Evolutionary conservation across 2,113 vertebrate species (phyloP).

Genomic region (Natator depressus): DNA sequence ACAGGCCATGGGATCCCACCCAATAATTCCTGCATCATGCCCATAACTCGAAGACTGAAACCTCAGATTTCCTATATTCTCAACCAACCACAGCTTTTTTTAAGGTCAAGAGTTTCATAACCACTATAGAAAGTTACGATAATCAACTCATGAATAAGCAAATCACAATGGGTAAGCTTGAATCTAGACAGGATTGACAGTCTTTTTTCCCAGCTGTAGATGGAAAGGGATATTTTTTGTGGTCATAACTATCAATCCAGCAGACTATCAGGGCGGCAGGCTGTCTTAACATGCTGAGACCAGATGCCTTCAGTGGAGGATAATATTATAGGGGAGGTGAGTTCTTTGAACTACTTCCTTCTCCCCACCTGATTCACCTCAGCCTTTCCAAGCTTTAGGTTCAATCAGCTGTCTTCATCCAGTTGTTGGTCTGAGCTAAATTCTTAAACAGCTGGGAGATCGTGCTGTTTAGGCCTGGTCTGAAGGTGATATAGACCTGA

Average conservation of each 20-base stretch:
- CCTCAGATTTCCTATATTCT: constrained; percentile 17
- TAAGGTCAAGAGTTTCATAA: not conserved
- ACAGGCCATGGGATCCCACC: constrained; percentile 9
- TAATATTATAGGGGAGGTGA: not conserved
- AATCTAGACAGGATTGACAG: not conserved
- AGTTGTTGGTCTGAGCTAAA: not conserved
- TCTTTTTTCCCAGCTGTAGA: not conserved
- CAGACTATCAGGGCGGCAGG: constrained; percentile 6
- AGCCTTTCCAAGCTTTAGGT: not conserved
- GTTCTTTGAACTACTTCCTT: not conserved
- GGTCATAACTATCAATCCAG: not conserved
- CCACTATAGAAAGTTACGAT: constrained; percentile 36
- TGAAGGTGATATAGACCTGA: not conserved
- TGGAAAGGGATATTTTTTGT: not conserved
- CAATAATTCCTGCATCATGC: constrained; percentile 29
- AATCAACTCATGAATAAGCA: constrained; percentile 11
- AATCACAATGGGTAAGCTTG: constrained; percentile 46
- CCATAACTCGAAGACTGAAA: not conserved
- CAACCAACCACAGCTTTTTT: constrained; percentile 23
- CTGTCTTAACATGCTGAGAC: not conserved
- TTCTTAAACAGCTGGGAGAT: not conserved
- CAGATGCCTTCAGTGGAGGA: not conserved
- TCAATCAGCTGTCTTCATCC: not conserved
- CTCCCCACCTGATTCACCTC: not conserved
- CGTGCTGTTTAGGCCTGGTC: not conserved